Conservation (phyloP, 2,888 invertebrate genomes). For the Drosophila histrio region DNA sequence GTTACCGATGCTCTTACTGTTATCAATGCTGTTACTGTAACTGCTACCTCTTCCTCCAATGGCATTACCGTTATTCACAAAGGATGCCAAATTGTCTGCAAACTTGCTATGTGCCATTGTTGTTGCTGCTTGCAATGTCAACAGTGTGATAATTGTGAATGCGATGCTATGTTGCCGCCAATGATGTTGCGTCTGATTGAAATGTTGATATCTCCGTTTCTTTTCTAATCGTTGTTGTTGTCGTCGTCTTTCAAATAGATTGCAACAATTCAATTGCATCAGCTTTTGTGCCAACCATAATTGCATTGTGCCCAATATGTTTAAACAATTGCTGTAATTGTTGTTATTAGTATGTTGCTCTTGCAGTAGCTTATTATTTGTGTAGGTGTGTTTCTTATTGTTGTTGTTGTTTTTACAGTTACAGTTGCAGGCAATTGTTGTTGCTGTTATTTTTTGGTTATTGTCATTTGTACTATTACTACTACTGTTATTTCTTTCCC, state of each 20-base stretch:
- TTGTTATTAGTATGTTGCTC: slow-evolving; percentile 14
- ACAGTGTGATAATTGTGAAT: slow-evolving; percentile 62
- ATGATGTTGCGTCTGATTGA: slow-evolving; percentile 11
- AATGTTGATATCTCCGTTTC: slow-evolving; percentile 17
- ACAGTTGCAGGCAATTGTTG: slow-evolving; percentile 26
- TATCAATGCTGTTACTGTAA: slow-evolving; percentile 13
- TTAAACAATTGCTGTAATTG: slow-evolving; percentile 39
- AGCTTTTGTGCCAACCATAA: slow-evolving; percentile 45
- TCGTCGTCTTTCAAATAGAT: slow-evolving; percentile 47
- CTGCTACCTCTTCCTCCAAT: background rate
- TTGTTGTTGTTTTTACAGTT: slow-evolving; percentile 13
- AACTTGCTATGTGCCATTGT: slow-evolving; percentile 29
- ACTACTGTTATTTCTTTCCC: slow-evolving; percentile 10
- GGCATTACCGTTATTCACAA: background rate
- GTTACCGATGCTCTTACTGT: slow-evolving; percentile 5
- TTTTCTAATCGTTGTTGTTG: slow-evolving; percentile 9
- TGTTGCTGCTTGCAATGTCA: slow-evolving; percentile 62
- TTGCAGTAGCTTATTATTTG: slow-evolving; percentile 23
- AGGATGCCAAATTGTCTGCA: background rate
- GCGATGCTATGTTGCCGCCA: slow-evolving; percentile 32
- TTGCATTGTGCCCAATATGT: slow-evolving; percentile 58
- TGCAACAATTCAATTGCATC: slow-evolving; percentile 50
- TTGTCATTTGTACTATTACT: slow-evolving; percentile 67
- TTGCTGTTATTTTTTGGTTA: slow-evolving; percentile 58
- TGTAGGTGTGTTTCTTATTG: slow-evolving; percentile 7